Evolutionary conservation across 2,797 vertebrate genomes (phyloP).

Genomic region (Artibeus lituratus): DNA sequence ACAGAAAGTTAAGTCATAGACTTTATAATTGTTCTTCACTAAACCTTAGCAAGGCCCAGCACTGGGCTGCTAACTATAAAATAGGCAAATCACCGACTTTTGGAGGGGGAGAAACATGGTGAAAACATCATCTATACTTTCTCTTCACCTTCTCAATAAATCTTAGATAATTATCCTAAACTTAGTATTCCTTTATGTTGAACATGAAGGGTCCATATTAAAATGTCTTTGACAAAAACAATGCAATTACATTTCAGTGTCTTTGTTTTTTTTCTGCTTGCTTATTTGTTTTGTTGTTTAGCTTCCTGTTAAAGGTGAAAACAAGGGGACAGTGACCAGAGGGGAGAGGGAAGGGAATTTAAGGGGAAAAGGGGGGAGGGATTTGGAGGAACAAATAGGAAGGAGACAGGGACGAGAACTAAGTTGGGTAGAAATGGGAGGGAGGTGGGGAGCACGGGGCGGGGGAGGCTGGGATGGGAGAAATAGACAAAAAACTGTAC

Average conservation of each 20-base stretch:
- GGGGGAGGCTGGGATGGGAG: no score
- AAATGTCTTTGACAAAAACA: neutral
- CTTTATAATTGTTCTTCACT: constrained; percentile 29
- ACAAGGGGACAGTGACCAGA: no score
- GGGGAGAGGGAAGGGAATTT: no score
- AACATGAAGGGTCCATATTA: neutral
- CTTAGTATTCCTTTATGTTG: neutral
- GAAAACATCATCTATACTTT: neutral
- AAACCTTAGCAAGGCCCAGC: neutral
- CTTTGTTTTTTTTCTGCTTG: no score
- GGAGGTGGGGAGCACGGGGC: no score
- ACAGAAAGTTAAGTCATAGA: constrained; percentile 1
- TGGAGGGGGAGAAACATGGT: rapidly evolving
- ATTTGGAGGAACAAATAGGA: no score
- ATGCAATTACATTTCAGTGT: neutral
- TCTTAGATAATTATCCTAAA: neutral
- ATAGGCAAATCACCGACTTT: neutral
- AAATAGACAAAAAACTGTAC: no score
- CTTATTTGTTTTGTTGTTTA: no score
- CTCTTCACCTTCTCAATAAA: constrained; percentile 2
- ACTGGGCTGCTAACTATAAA: neutral
- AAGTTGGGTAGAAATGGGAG: no score
- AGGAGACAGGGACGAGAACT: no score
- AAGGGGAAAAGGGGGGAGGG: no score
- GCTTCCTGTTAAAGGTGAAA: no score